Evolutionary conservation across 2,888 invertebrate species (phyloP).

Genomic region (Nasonovia ribisnigri): DNA sequence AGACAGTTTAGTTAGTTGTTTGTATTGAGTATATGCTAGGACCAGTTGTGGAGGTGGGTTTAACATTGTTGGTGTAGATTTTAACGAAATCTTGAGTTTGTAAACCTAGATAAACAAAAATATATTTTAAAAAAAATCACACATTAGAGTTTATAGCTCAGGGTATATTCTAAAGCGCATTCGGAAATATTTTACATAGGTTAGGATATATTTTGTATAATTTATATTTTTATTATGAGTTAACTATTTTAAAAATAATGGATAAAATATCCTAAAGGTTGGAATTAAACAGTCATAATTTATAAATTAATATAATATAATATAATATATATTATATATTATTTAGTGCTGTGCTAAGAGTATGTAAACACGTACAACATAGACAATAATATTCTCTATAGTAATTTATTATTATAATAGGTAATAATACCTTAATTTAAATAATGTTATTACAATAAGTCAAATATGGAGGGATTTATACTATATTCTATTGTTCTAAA

Average conservation of each 20-base stretch:
- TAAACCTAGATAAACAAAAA: background rate
- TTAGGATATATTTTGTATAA: background rate
- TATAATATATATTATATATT: no score
- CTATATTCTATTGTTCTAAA: no score
- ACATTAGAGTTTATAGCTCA: background rate
- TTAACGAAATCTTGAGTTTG: constrained; percentile 61
- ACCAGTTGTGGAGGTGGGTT: constrained; percentile 4
- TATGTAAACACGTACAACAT: background rate
- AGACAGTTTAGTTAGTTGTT: constrained; percentile 28
- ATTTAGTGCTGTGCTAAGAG: background rate
- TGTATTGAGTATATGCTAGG: constrained; percentile 39
- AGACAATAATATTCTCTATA: no score
- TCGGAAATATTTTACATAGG: background rate
- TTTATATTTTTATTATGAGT: background rate
- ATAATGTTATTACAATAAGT: background rate
- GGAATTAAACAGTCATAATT: background rate
- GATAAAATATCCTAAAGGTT: background rate
- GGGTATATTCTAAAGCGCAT: background rate
- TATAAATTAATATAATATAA: background rate
- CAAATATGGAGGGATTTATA: background rate
- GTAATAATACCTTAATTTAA: background rate
- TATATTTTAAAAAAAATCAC: background rate
- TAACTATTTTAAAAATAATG: background rate
- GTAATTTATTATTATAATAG: no score
- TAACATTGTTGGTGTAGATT: background rate